phyloP scores from a whole-genome alignment of 2,113 vertebrate genomes.

The Bucco capensis region DNA sequence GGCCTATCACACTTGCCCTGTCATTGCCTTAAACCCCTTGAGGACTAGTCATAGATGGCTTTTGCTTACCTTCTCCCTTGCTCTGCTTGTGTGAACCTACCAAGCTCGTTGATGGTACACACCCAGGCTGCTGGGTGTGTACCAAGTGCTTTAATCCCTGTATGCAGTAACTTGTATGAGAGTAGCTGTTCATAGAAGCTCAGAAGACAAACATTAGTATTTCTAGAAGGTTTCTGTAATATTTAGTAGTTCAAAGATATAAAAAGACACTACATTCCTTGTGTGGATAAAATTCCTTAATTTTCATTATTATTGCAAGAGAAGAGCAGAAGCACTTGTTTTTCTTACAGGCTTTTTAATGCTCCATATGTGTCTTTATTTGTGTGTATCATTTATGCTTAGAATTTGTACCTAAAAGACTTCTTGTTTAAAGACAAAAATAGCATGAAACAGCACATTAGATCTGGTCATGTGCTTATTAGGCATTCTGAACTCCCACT shows the following conservation, averaged over 20 bases:
- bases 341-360: not conserved
- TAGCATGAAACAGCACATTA: not conserved
- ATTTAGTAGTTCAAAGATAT: not conserved
- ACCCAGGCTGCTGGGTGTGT: not conserved
- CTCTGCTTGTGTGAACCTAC: not conserved
- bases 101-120: not conserved
- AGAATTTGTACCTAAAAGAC: not conserved
- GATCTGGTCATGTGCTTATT: not conserved
- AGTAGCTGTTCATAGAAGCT: not conserved
- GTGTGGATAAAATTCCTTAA: not conserved
- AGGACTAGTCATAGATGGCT: not conserved
- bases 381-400: fast-evolving
- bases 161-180: not conserved
- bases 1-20: not conserved
- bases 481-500: slow-evolving; percentile 20
- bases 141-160: not conserved
- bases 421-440: not conserved
- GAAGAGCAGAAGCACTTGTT: not conserved
- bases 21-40: not conserved
- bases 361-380: fast-evolving
- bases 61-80: not conserved
- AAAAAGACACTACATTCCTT: not conserved
- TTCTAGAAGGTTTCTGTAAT: not conserved
- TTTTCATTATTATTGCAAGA: not conserved
- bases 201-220: not conserved